phyloP scores from a whole-genome alignment of 2,797 vertebrate genomes.

The Naso thynnoides region DNA sequence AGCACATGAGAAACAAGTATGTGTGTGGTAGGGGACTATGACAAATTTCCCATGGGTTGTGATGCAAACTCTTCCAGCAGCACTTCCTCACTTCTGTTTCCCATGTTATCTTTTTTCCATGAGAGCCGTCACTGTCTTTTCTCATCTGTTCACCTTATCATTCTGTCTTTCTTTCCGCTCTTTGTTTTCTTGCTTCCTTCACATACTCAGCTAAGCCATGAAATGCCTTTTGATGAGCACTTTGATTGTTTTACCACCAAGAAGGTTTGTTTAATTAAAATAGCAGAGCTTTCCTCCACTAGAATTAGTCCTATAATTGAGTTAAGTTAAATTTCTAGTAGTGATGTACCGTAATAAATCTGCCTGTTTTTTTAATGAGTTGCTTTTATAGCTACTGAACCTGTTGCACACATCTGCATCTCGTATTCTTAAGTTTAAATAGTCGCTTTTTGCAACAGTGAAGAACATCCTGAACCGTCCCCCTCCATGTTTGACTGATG shows the following conservation, averaged over 20 bases:
- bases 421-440: neutral
- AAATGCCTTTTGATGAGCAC: conserved; percentile 86
- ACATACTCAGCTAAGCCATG: conserved; percentile 85
- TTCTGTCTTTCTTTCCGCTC: conserved; percentile 57
- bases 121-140: conserved; percentile 12
- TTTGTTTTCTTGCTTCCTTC: conserved; percentile 63
- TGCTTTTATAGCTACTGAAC: neutral
- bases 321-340: conserved; percentile 10
- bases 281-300: conserved; percentile 20
- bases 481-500: conserved; percentile 21
- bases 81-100: conserved; percentile 41
- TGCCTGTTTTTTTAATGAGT: neutral
- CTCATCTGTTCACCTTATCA: conserved; percentile 34
- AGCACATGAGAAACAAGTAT: neutral
- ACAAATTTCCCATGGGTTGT: conserved; percentile 25
- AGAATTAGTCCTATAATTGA: conserved; percentile 29
- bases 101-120: conserved; percentile 44
- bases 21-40: neutral
- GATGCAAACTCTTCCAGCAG: conserved; percentile 39
- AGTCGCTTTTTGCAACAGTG: neutral
- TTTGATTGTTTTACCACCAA: conserved; percentile 87
- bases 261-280: conserved; percentile 87
- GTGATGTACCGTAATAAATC: conserved; percentile 10
- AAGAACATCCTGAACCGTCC: neutral
- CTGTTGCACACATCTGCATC: neutral